phyloP scores from a whole-genome alignment of 2,888 invertebrate genomes.

The Podabrus alpinus region DNA sequence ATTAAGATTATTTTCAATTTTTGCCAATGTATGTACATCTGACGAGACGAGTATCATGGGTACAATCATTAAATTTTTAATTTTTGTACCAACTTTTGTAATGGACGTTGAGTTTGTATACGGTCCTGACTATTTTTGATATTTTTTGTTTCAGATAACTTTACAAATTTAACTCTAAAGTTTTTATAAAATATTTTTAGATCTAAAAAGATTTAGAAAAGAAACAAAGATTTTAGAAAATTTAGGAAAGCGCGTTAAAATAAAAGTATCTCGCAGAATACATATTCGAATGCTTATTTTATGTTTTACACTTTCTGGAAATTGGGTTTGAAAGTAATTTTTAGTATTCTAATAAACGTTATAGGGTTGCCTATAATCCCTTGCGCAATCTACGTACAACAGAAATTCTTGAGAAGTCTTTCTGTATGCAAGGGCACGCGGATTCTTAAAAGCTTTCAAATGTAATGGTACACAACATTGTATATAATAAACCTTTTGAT shows the following conservation, averaged over 20 bases:
- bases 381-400: slow-evolving; percentile 6
- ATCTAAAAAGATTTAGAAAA: too few relatives aligned
- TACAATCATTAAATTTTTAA: too few relatives aligned
- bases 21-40: too few relatives aligned
- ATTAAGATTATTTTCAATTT: too few relatives aligned
- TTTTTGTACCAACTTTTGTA: too few relatives aligned
- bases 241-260: neutral
- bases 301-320: neutral
- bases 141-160: too few relatives aligned
- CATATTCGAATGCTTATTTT: neutral
- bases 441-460: slow-evolving; percentile 26
- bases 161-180: neutral
- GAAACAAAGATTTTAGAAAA: neutral
- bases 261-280: neutral
- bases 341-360: neutral
- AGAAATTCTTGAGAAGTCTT: slow-evolving; percentile 12
- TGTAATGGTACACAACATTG: slow-evolving; percentile 20
- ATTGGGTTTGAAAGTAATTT: neutral
- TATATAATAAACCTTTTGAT: slow-evolving; percentile 21
- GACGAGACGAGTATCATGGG: too few relatives aligned
- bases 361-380: slow-evolving; percentile 1
- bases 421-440: slow-evolving; percentile 27
- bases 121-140: too few relatives aligned
- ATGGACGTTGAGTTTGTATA: too few relatives aligned
- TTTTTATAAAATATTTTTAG: too few relatives aligned